Conservation (phyloP, 2,113 vertebrate genomes). For the Junco hyemalis region DNA sequence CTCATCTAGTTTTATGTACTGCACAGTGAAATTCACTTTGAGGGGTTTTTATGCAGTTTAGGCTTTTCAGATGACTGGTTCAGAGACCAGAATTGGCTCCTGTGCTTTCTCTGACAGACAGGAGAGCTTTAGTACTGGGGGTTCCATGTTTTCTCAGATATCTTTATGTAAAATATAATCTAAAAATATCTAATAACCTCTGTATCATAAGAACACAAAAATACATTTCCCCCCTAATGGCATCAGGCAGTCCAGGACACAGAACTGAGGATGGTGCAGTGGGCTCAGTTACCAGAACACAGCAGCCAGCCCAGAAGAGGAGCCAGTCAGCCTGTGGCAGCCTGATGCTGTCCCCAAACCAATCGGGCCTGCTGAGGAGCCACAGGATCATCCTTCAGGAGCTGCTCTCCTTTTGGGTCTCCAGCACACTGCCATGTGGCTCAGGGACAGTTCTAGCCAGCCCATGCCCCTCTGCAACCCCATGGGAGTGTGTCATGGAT, state of each 20-base stretch:
- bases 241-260: not conserved
- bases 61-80: not conserved
- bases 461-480: not conserved
- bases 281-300: not conserved
- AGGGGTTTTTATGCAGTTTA: not conserved
- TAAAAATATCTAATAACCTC: not conserved
- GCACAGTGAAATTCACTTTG: not conserved
- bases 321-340: not conserved
- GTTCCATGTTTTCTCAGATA: not conserved
- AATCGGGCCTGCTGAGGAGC: not conserved
- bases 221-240: not conserved
- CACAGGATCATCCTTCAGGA: not conserved
- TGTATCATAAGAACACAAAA: not conserved
- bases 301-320: not conserved
- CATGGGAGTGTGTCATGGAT: fast-evolving
- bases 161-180: not conserved
- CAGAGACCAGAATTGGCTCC: not conserved
- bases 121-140: not conserved
- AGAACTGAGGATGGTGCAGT: fast-evolving
- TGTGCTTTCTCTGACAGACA: not conserved
- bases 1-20: not conserved
- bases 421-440: fast-evolving
- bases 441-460: not conserved
- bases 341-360: not conserved
- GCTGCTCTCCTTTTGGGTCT: not conserved